A percentile compares a stretch with the other conserved stretches of the same genome.
Evolutionary conservation across 1,140 invertebrate species (phyloP).

Genomic region (Drosophila dunni): DNA sequence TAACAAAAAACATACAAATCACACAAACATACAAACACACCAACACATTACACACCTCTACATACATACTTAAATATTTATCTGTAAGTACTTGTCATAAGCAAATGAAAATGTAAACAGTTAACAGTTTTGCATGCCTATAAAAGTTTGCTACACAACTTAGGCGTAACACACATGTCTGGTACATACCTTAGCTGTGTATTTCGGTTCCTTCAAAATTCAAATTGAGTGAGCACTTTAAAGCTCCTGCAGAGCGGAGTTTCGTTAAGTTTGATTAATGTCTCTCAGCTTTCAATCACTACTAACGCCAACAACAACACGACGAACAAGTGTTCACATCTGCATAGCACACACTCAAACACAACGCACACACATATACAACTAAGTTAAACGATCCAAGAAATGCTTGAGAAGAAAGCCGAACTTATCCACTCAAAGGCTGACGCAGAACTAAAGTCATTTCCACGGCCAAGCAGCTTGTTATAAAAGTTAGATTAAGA

Average conservation of each 20-base stretch:
- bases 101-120: conserved; percentile 10
- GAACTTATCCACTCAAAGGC: conserved; percentile 74
- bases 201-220: conserved; percentile 5
- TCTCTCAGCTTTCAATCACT: conserved; percentile 9
- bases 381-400: not conserved
- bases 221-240: not conserved
- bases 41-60: not conserved
- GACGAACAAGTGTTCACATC: conserved; percentile 10
- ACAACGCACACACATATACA: conserved; percentile 1
- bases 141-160: conserved; percentile 3
- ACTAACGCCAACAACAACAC: not conserved
- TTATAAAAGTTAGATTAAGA: conserved; percentile 77
- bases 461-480: conserved; percentile 62
- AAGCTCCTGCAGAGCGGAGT: not conserved
- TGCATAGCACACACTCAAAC: conserved; percentile 7
- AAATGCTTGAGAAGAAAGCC: conserved; percentile 36
- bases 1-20: conserved; percentile 25
- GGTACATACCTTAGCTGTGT: conserved; percentile 7
- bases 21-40: conserved; percentile 2
- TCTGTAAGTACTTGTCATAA: not conserved
- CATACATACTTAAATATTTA: no score
- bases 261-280: conserved; percentile 16
- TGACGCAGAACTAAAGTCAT: conserved; percentile 75
- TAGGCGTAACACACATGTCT: not conserved
- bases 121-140: not conserved